Evolutionary conservation across 2,797 vertebrate species (phyloP), one percentile per base, ranked within the genome.

Genomic region (Tachyglossus aculeatus): DNA sequence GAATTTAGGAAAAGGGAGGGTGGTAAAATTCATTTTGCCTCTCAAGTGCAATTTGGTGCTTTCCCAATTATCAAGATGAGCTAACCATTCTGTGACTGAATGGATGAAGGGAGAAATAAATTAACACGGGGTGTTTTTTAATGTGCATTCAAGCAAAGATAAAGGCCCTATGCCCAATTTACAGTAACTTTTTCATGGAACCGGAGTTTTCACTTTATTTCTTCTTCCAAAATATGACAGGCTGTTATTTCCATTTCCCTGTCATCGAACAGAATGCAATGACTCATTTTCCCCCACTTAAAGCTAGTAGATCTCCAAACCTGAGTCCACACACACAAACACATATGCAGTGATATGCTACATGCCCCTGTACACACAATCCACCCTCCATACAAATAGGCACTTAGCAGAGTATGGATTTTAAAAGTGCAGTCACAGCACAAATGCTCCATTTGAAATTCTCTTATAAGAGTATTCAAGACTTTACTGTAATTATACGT

Each of bases 401-500:
- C 43, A 39, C 39, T 39, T 3, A 3, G 19, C 18, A 1, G 4
- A 2, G 10, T 57, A 65, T 43, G 44, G 61, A 56, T 67, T 69
- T 39, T 53, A 51, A 69, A 94, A 93, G 71, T 91, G 82, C 91
- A 83, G 77, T 44, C 74, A 85, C 83, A 88, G 88, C 92, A 90
- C 57, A 83, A 90, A 86, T 43, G 34, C 88, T 63, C 71, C 48
- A 44, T 73, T 62, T 58, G 74, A 83, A 84, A 86, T 78, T 88
- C 84, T 88, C 86, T 44, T 80, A 45, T 65, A 75, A 71, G 70
- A 47, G 76, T 83, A 81, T 83, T 65, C 75, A 81, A 73, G 86
- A 81, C 86, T 90, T 86, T 87, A 82, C 89, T 92, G 87, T 93
- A 93, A 93, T 94, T 92, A 93, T 85, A 89, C 82, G 85, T 92